phyloP scores from a whole-genome alignment of 1,140 invertebrate species.

The Dreissena polymorpha region DNA sequence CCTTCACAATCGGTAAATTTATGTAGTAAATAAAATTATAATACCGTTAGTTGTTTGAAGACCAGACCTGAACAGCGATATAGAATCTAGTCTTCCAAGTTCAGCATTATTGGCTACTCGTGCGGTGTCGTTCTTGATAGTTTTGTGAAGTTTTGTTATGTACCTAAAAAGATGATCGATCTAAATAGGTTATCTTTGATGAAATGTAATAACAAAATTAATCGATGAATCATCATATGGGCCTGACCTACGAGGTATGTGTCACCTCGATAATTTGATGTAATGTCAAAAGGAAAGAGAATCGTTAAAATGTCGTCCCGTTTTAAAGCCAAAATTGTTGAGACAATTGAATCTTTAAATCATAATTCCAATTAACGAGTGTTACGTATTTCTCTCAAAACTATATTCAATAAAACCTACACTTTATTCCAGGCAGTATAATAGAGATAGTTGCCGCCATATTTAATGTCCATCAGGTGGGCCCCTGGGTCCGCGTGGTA shows the following conservation, averaged over 20 bases:
- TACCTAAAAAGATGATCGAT: neutral
- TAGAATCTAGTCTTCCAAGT: constrained; percentile 6
- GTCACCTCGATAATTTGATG: neutral
- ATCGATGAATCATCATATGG: neutral
- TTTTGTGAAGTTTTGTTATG: constrained; percentile 5
- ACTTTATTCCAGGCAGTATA: constrained; percentile 40
- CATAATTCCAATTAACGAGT: no score
- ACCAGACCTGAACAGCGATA: constrained; percentile 4
- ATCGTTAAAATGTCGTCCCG: neutral
- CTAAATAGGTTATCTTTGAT: neutral
- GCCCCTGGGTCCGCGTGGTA: constrained; percentile 3
- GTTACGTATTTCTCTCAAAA: no score
- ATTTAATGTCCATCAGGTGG: constrained; percentile 29
- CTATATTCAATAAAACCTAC: neutral
- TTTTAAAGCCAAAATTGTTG: neutral
- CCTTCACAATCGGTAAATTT: no score
- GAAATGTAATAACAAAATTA: neutral
- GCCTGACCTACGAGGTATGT: neutral
- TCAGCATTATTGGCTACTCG: neutral
- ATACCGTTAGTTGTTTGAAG: no score
- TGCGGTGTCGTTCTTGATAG: neutral
- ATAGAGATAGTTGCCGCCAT: constrained; percentile 33
- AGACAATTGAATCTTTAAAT: no score
- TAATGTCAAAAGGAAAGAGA: neutral
- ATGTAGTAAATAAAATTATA: no score